Conservation (phyloP, 2,888 invertebrate species). For the Ophion costatus region DNA sequence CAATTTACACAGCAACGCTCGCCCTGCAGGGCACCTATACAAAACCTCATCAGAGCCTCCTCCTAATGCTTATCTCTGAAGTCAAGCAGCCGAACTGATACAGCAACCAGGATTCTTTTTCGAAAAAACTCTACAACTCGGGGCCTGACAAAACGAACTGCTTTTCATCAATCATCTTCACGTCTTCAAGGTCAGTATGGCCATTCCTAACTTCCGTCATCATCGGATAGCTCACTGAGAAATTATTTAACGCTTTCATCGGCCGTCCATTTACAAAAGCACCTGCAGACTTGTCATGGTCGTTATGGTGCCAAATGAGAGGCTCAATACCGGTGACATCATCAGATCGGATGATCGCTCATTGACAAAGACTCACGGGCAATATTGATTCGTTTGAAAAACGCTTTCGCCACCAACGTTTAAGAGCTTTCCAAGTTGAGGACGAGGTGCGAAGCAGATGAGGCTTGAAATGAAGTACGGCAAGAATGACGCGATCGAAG, state of each 20-base stretch:
- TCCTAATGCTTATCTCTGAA: constrained; percentile 50
- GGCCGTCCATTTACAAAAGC: neutral
- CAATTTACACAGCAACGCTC: constrained; percentile 82
- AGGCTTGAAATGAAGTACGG: constrained; percentile 17
- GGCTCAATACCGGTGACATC: neutral
- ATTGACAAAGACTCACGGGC: constrained; percentile 6
- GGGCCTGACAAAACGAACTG: neutral
- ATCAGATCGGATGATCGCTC: neutral
- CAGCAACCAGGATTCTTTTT: neutral
- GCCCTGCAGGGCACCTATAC: constrained; percentile 69
- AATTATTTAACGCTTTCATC: neutral
- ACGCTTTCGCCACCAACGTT: constrained; percentile 19
- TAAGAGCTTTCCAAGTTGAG: constrained; percentile 12
- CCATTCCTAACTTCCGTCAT: neutral
- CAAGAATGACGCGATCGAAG: constrained; percentile 15
- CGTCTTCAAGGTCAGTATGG: neutral
- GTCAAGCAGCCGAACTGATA: constrained; percentile 19
- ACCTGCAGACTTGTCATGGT: neutral
- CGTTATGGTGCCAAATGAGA: neutral
- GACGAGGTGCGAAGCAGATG: neutral
- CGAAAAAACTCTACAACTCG: neutral
- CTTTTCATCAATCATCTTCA: neutral
- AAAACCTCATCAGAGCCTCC: constrained; percentile 77
- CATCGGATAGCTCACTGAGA: neutral
- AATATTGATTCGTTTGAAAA: constrained; percentile 15